A percentile compares a stretch with the other conserved stretches of the same genome.
Evolutionary conservation across 2,113 vertebrate genomes (phyloP).

Genomic region (Gymnarchus niloticus): DNA sequence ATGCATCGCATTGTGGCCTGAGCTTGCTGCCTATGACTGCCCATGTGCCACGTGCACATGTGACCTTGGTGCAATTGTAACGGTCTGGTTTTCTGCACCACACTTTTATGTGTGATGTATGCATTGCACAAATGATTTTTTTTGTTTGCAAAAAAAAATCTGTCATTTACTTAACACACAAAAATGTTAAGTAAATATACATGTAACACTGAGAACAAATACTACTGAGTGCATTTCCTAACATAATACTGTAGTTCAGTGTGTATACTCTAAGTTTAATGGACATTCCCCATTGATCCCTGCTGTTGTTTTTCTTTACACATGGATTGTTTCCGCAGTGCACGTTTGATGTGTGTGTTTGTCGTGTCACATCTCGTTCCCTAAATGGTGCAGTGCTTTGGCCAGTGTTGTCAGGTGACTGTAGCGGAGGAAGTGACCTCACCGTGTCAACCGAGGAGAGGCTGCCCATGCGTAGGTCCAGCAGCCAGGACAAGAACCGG

Average conservation of each 20-base stretch:
- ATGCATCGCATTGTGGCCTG: not conserved
- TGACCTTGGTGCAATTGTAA: not conserved
- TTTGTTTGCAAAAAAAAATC: not conserved
- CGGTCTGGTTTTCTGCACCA: not conserved
- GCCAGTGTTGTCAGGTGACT: slow-evolving; percentile 85
- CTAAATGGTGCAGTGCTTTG: not conserved
- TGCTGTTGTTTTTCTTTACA: not conserved
- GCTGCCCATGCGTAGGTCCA: slow-evolving; percentile 85
- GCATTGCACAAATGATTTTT: slow-evolving; percentile 15
- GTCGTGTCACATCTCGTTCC: slow-evolving; percentile 10
- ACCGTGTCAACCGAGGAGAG: slow-evolving; percentile 85
- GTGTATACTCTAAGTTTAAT: not conserved
- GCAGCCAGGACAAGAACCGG: slow-evolving; percentile 83
- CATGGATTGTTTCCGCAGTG: not conserved
- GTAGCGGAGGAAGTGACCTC: slow-evolving; percentile 89
- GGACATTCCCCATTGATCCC: not conserved
- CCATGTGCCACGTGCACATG: not conserved
- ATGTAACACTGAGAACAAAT: not conserved
- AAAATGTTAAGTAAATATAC: slow-evolving; percentile 14
- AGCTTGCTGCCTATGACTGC: not conserved
- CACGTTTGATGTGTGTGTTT: slow-evolving; percentile 23
- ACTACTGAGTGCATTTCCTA: not conserved
- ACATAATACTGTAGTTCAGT: not conserved
- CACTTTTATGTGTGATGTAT: not conserved
- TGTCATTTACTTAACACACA: slow-evolving; percentile 14